A percentile compares a stretch with the other conserved stretches of the same genome.
These are phyloP conservation scores for Nicator chloris DNA, from an alignment of 2,113 vertebrate genomes.

Conservation along the genomic window DNA sequence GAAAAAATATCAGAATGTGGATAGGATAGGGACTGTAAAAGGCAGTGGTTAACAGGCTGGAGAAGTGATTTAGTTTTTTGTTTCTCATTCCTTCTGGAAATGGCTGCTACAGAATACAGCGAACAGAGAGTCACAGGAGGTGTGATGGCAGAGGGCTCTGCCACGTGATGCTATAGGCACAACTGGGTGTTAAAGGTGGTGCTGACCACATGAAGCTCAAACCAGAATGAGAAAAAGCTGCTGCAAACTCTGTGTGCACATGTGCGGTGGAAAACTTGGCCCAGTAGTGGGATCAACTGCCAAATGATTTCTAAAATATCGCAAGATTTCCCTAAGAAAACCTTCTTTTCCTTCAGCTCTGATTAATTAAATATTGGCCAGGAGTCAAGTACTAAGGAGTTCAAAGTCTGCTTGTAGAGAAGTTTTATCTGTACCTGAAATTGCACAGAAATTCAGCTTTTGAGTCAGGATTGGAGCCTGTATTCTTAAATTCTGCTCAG, in stretches of 20 bases:
- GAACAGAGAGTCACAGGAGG: rapidly evolving
- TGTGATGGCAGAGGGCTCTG: not conserved
- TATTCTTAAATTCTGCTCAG: not conserved
- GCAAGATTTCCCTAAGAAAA: not conserved
- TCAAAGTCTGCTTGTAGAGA: not conserved
- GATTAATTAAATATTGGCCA: not conserved
- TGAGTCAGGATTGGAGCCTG: not conserved
- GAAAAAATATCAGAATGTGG: not conserved
- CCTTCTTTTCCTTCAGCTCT: not conserved
- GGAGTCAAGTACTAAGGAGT: not conserved
- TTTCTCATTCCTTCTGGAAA: not conserved
- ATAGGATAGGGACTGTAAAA: not conserved
- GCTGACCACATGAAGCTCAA: not conserved
- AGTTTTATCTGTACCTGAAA: not conserved
- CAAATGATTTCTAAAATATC: not conserved
- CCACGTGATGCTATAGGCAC: not conserved
- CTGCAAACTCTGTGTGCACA: not conserved
- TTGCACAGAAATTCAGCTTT: not conserved
- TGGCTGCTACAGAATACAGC: not conserved
- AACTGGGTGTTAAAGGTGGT: not conserved
- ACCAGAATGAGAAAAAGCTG: not conserved
- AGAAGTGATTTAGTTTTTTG: not conserved
- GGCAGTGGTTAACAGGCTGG: not conserved
- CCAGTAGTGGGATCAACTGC: not conserved
- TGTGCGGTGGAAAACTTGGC: not conserved